A percentile compares a stretch with the other conserved stretches of the same genome.
These are phyloP conservation scores for Himalopsyche phryganea DNA, from an alignment of 1,140 invertebrate genomes.

Conservation along the genomic window DNA sequence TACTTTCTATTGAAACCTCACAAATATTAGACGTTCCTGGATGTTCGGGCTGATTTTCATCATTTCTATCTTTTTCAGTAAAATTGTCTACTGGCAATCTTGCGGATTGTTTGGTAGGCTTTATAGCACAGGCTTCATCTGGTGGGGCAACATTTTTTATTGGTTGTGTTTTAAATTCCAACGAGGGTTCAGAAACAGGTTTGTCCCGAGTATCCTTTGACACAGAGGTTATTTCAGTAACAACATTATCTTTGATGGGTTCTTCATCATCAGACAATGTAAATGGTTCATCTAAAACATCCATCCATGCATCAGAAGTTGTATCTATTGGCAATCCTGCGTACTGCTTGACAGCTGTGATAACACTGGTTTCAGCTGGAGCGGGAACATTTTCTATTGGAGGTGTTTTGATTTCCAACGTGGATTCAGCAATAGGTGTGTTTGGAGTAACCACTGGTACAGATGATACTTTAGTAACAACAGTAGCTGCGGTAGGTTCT, in stretches of 20 bases:
- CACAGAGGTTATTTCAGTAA: too few species aligned
- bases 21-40: too few species aligned
- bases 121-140: not conserved
- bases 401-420: too few species aligned
- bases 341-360: constrained; percentile 25
- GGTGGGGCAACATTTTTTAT: not conserved
- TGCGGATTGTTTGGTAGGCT: constrained; percentile 19
- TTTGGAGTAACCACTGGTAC: too few species aligned
- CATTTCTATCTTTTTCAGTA: too few species aligned
- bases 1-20: not conserved
- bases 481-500: constrained; percentile 5
- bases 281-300: constrained; percentile 53
- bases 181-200: constrained; percentile 5
- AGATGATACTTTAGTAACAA: too few species aligned
- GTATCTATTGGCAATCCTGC: constrained; percentile 41
- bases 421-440: too few species aligned
- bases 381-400: not conserved
- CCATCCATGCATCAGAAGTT: constrained; percentile 40
- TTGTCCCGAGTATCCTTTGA: too few species aligned
- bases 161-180: not conserved
- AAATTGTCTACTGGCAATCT: constrained; percentile 41
- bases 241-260: constrained; percentile 1
- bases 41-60: too few species aligned
- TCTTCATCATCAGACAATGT: constrained; percentile 46
- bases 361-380: not conserved